A percentile compares a stretch with the other conserved stretches of the same genome.
Conservation (phyloP, 2,888 invertebrate genomes). For the Chaetogeoica ovagalla region DNA sequence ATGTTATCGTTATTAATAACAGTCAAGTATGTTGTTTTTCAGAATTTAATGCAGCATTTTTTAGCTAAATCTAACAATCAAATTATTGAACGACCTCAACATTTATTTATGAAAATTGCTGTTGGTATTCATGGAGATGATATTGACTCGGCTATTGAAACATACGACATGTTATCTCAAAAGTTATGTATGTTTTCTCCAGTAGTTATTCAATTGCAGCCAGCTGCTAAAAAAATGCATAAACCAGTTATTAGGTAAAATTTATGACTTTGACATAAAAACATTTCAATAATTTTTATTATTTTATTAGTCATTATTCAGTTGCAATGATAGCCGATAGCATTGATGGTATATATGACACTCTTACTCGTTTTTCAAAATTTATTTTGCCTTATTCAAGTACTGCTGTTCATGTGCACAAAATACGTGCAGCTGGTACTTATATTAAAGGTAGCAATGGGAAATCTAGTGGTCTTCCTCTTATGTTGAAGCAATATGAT, state of each 20-base stretch:
- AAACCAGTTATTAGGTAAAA: constrained; percentile 28
- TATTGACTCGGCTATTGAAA: constrained; percentile 88
- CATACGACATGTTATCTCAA: constrained; percentile 92
- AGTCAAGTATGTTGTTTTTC: constrained; percentile 54
- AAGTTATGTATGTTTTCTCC: constrained; percentile 97
- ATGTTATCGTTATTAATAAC: neutral
- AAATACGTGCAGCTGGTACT: constrained; percentile 88
- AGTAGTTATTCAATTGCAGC: constrained; percentile 28
- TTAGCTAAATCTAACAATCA: constrained; percentile 87
- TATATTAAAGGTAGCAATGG: constrained; percentile 94
- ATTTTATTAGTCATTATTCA: constrained; percentile 76
- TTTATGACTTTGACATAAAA: neutral
- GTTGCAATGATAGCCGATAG: constrained; percentile 93
- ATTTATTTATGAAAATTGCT: constrained; percentile 96
- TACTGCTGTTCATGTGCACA: constrained; percentile 93
- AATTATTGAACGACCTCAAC: constrained; percentile 94
- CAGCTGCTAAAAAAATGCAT: constrained; percentile 26
- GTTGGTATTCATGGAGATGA: constrained; percentile 96
- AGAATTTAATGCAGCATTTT: constrained; percentile 92
- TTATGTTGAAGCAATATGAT: constrained; percentile 93
- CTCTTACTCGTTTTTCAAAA: constrained; percentile 86
- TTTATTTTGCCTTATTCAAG: constrained; percentile 97
- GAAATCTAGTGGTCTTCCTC: constrained; percentile 91
- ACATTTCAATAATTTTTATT: neutral
- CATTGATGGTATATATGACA: constrained; percentile 92